A percentile compares a stretch with the other conserved stretches of the same genome.
These are phyloP conservation scores for Mandrillus leucophaeus DNA, from an alignment of 2,113 vertebrate genomes.

Conservation along the genomic window DNA sequence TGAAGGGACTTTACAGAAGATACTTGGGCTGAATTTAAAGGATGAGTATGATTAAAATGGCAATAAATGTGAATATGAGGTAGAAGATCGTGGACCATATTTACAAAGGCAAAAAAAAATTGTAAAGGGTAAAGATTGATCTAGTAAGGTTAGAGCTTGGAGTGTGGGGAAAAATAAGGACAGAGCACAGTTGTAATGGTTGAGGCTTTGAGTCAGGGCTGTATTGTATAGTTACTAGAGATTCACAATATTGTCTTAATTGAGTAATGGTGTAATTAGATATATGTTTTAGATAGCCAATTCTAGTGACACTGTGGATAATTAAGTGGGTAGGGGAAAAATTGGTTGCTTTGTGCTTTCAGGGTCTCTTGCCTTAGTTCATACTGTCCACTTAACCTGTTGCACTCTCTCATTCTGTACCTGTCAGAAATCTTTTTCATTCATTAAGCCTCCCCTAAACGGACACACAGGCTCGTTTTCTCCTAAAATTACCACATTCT, in stretches of 20 bases:
- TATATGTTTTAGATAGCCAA: neutral
- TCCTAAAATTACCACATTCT: neutral
- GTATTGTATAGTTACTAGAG: neutral
- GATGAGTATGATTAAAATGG: neutral
- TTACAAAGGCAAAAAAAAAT: neutral
- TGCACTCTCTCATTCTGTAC: neutral
- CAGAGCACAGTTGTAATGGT: neutral
- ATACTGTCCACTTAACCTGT: neutral
- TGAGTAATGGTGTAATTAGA: neutral
- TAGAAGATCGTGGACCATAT: neutral
- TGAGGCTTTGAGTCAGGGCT: neutral
- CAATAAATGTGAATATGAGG: neutral
- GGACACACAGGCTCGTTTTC: neutral
- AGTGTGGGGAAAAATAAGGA: neutral
- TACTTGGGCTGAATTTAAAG: slow-evolving; percentile 13
- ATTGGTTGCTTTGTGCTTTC: neutral
- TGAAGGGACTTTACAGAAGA: neutral
- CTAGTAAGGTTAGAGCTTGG: neutral
- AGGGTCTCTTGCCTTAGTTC: neutral
- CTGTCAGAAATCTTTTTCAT: slow-evolving; percentile 4
- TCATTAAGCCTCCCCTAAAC: neutral
- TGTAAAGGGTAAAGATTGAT: neutral
- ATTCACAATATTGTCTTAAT: neutral
- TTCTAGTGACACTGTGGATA: neutral
- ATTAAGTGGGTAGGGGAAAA: neutral